Evolutionary conservation across 2,888 invertebrate genomes (phyloP), one percentile per base, ranked within the genome.

Genomic region (Gari tellinella): DNA sequence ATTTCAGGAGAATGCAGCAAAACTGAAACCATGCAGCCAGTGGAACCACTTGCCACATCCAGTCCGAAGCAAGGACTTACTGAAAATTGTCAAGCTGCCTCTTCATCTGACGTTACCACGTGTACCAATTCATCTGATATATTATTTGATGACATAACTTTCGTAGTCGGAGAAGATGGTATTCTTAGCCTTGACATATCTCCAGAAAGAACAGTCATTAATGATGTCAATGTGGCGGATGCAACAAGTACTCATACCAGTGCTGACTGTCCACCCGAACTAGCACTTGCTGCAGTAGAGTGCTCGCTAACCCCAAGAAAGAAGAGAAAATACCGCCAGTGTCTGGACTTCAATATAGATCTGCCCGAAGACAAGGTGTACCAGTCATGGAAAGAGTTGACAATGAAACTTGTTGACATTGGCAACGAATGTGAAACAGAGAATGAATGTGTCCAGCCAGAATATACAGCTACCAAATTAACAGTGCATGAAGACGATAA

Each of bases 101-200:
- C 17, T 2, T 5, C 49, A 49, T n/a, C n/a, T n/a, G n/a, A n/a
- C n/a, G 21, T 5, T 4, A 7, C 25, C 49, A 8, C 3, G 17
- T 19, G 19, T 15, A 49, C n/a, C n/a, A 23, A 21, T 49, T 21
- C 19, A 23, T 4, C 7, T 8, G 49, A 49, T 21, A 49, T 49
- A 7, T 19, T 49, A 7, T 49, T 49, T 15, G 10, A 49, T 8
- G 49, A 49, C 15, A 3, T 49, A 7, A 23, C 49, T 49, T 49
- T 49, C 19, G 15, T 49, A 14, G 49, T 49, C 3, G 49, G 49
- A 7, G 49, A 49, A 23, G 49, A 49, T 23, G 10, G 49, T 21
- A 49, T 49, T 23, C 21, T 49, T 8, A 49, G 21, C 25, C 10
- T 49, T 49, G 49, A 49, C 19, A 14, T n/a, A n/a, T n/a, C n/a